phyloP scores from a whole-genome alignment of 2,113 vertebrate species.

The Eulemur macaco region DNA sequence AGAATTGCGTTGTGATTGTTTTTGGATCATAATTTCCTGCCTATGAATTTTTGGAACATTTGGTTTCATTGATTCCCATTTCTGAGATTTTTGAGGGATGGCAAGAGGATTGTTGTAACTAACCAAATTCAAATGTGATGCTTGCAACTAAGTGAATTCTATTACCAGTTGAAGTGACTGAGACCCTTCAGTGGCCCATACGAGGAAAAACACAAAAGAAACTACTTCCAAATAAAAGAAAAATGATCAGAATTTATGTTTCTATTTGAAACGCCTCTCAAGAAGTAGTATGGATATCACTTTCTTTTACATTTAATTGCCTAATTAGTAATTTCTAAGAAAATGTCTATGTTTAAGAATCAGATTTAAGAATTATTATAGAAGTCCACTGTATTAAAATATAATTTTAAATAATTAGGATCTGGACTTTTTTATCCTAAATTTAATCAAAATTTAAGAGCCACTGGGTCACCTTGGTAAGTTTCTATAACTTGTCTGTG shows the following conservation, averaged over 20 bases:
- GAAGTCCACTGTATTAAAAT: neutral
- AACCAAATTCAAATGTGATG: neutral
- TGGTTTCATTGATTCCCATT: constrained; percentile 51
- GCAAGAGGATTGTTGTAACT: constrained; percentile 12
- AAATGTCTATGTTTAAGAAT: neutral
- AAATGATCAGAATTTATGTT: neutral
- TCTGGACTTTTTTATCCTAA: neutral
- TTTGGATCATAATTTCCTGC: neutral
- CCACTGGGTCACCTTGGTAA: neutral
- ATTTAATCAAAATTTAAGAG: neutral
- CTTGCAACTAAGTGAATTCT: neutral
- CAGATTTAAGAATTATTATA: neutral
- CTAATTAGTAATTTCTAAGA: neutral
- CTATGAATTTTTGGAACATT: neutral
- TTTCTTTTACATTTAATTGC: constrained; percentile 21
- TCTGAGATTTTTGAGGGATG: neutral
- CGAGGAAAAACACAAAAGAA: neutral
- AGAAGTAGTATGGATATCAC: neutral
- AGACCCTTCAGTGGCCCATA: neutral
- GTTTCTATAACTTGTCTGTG: neutral
- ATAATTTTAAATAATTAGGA: neutral
- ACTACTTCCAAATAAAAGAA: neutral
- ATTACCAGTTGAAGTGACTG: neutral
- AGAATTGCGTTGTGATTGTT: constrained; percentile 46
- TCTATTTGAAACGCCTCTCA: neutral